A percentile compares a stretch with the other conserved stretches of the same genome.
Evolutionary conservation across 2,797 vertebrate species (phyloP).

Genomic region (Rhabdophis nuchalis): DNA sequence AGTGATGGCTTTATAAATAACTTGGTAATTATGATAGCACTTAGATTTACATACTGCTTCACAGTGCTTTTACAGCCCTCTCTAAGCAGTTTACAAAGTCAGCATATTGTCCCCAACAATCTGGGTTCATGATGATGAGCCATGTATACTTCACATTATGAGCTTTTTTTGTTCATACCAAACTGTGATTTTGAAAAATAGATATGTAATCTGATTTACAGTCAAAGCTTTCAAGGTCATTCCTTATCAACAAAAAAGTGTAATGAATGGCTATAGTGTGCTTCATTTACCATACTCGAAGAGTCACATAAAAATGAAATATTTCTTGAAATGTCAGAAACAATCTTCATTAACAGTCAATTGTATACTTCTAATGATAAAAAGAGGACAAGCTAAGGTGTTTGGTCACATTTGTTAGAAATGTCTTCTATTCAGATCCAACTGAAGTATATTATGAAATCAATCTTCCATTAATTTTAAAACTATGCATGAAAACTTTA

Average conservation of each 20-base stretch:
- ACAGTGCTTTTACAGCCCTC: too few relatives aligned
- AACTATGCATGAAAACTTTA: neutral
- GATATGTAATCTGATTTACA: neutral
- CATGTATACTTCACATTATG: neutral
- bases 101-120: too few relatives aligned
- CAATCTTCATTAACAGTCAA: neutral
- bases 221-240: neutral
- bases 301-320: neutral
- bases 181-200: neutral
- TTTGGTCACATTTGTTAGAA: neutral
- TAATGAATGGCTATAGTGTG: neutral
- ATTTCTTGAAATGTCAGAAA: neutral
- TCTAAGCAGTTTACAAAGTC: too few relatives aligned
- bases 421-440: neutral
- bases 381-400: neutral
- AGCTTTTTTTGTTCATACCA: neutral
- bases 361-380: neutral
- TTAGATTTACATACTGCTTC: too few relatives aligned
- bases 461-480: neutral
- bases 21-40: neutral
- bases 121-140: neutral
- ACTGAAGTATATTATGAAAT: neutral
- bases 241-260: neutral
- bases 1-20: neutral
- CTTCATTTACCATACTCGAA: neutral